These are phyloP conservation scores for Lepidurus couesii DNA, from an alignment of 1,140 invertebrate genomes.

Conservation along the genomic window DNA sequence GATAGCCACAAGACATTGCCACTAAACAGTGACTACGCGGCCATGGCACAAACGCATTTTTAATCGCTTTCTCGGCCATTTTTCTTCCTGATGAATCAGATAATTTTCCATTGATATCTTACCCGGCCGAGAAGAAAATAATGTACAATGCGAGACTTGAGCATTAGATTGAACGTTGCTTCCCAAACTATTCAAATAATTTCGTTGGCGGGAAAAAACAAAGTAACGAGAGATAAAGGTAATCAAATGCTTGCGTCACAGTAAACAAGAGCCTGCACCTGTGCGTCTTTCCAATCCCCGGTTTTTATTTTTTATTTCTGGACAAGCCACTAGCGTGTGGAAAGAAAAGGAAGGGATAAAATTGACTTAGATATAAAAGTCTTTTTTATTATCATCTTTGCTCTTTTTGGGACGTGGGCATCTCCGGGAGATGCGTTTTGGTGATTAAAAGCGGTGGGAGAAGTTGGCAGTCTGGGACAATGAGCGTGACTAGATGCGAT, in stretches of 20 bases:
- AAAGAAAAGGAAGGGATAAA: not conserved
- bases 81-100: constrained; percentile 1
- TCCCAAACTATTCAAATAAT: too few species aligned
- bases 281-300: too few species aligned
- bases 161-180: too few species aligned
- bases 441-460: constrained; percentile 6
- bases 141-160: too few species aligned
- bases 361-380: not conserved
- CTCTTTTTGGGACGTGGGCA: not conserved
- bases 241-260: too few species aligned
- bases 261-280: too few species aligned
- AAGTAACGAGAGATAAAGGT: too few species aligned
- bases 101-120: not conserved
- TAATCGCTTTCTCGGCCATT: not conserved
- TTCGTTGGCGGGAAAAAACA: too few species aligned
- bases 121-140: not conserved
- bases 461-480: constrained; percentile 2
- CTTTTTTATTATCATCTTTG: not conserved
- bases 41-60: not conserved
- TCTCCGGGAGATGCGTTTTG: not conserved
- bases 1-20: constrained; percentile 9
- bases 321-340: too few species aligned
- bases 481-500: constrained; percentile 21
- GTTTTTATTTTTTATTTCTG: too few species aligned
- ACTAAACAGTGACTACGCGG: not conserved